Evolutionary conservation across 2,113 vertebrate species (phyloP).

Genomic region (Abramis brama): DNA sequence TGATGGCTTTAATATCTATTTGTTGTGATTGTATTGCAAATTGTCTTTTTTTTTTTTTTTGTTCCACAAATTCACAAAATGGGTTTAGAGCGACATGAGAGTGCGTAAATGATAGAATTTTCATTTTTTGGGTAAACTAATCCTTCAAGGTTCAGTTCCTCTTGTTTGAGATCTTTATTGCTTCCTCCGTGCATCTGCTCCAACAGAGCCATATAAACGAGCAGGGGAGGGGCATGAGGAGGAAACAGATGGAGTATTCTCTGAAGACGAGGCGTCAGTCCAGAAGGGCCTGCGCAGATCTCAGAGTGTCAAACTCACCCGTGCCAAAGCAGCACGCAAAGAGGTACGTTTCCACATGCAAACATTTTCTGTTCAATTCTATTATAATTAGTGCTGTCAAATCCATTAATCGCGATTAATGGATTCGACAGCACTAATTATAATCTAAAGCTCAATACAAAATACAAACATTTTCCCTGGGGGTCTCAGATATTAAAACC

Average conservation of each 20-base stretch:
- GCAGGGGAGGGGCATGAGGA: conserved; percentile 77
- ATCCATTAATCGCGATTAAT: too few relatives aligned
- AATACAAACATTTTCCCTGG: background rate
- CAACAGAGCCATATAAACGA: conserved; percentile 68
- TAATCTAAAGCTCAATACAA: background rate
- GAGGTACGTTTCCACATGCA: conserved; percentile 73
- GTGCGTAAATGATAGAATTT: background rate
- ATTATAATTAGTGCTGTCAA: too few relatives aligned
- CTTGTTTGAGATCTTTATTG: conserved; percentile 33
- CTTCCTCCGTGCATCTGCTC: conserved; percentile 24
- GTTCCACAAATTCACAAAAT: background rate
- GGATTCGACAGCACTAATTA: too few relatives aligned
- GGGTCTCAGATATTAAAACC: background rate
- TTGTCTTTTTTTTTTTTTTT: background rate
- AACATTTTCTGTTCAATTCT: background rate
- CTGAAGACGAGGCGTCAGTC: conserved; percentile 81
- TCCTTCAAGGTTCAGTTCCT: background rate
- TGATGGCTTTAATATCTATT: background rate
- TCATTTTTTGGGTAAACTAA: background rate
- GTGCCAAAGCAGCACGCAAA: conserved; percentile 76
- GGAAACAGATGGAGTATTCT: conserved; percentile 75
- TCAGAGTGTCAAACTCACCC: conserved; percentile 86
- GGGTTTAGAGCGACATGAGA: background rate
- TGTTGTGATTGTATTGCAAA: background rate
- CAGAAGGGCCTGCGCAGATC: conserved; percentile 82